Evolutionary conservation across 2,797 vertebrate species (phyloP).

Genomic region (Sebastes oblongus): DNA sequence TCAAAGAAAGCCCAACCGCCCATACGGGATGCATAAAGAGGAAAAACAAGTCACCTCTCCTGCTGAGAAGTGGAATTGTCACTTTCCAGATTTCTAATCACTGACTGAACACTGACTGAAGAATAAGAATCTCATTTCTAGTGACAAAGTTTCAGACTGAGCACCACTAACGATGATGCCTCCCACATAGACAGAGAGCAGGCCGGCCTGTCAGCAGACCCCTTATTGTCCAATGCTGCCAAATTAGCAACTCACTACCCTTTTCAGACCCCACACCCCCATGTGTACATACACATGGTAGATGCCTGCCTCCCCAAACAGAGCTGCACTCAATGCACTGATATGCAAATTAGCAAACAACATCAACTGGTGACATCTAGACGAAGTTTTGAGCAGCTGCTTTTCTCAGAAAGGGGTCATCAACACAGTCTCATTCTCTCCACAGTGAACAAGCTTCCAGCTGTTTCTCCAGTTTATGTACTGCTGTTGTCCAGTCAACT

Average conservation of each 20-base stretch:
- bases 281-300: neutral
- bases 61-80: neutral
- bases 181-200: neutral
- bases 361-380: neutral
- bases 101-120: neutral
- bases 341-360: conserved; percentile 4
- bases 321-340: neutral
- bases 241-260: conserved; percentile 6
- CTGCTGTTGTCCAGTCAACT: conserved; percentile 36
- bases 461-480: conserved; percentile 39
- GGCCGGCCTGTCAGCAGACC: neutral
- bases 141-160: neutral
- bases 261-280: neutral
- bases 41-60: conserved; percentile 29
- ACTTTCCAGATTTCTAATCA: neutral
- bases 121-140: neutral
- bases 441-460: conserved; percentile 27
- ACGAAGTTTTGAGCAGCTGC: conserved; percentile 22
- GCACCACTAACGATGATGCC: neutral
- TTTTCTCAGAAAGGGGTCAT: conserved; percentile 23
- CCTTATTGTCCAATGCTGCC: neutral
- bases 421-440: conserved; percentile 9
- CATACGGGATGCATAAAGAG: conserved; percentile 8
- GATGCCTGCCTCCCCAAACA: neutral
- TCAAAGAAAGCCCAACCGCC: neutral